These are phyloP conservation scores for Trochalopteron elliotii DNA, from an alignment of 2,113 vertebrate genomes.

Conservation along the genomic window DNA sequence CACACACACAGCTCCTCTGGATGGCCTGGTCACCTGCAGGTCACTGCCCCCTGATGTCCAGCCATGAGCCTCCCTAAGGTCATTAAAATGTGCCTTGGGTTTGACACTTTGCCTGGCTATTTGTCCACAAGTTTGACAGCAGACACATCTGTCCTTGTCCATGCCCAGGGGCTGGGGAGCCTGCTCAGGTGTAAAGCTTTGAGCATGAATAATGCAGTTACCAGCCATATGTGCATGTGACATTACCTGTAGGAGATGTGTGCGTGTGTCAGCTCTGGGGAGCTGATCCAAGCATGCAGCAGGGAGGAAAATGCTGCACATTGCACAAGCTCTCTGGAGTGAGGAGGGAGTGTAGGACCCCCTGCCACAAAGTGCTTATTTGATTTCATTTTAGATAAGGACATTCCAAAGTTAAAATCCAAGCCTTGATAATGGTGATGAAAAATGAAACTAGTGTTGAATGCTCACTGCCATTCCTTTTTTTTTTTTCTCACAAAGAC, in stretches of 20 bases:
- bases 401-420: conserved; percentile 48
- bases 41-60: neutral
- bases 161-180: neutral
- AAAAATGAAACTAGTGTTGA: conserved; percentile 20
- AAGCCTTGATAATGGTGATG: neutral
- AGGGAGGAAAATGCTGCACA: neutral
- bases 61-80: fast-evolving
- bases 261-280: neutral
- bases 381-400: conserved; percentile 59
- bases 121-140: neutral
- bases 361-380: conserved; percentile 6
- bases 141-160: neutral
- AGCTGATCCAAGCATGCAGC: neutral
- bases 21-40: neutral
- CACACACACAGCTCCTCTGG: neutral
- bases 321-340: neutral
- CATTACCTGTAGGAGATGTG: neutral
- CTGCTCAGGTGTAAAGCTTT: neutral
- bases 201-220: neutral
- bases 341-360: neutral
- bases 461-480: neutral
- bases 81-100: neutral
- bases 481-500: neutral
- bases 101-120: neutral
- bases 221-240: fast-evolving